Conservation (phyloP, 2,888 invertebrate genomes). For the Phytoseiulus persimilis region DNA sequence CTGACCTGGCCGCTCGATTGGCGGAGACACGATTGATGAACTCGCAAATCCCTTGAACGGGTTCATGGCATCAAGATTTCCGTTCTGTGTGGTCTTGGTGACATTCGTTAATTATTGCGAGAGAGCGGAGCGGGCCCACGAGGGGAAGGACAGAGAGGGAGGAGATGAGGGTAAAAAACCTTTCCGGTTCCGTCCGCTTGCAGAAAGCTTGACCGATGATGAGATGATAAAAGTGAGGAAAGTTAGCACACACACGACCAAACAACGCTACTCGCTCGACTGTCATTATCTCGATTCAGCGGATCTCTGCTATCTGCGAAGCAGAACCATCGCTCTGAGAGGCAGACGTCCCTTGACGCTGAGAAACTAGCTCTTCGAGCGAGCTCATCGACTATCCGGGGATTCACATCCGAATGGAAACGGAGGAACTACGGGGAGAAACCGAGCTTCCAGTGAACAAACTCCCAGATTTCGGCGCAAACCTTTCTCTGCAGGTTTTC, state of each 20-base stretch:
- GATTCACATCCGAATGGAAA: background rate
- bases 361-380: background rate
- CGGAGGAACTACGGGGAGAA: too few relatives aligned
- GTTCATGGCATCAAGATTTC: background rate
- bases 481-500: too few relatives aligned
- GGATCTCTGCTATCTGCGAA: background rate
- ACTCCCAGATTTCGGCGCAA: too few relatives aligned
- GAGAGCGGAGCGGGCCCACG: background rate
- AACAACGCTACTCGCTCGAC: background rate
- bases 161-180: background rate
- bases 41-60: background rate
- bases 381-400: background rate
- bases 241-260: background rate
- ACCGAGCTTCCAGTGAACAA: too few relatives aligned
- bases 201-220: background rate
- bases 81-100: background rate
- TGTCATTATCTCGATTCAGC: background rate
- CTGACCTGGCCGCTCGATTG: background rate
- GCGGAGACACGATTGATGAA: background rate
- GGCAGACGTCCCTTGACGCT: background rate
- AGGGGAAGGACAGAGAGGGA: background rate
- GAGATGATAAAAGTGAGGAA: background rate
- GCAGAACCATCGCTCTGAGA: background rate
- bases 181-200: background rate
- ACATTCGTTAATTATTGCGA: background rate